Evolutionary conservation across 2,113 vertebrate genomes (phyloP).

Genomic region (Coptodon rendalli): DNA sequence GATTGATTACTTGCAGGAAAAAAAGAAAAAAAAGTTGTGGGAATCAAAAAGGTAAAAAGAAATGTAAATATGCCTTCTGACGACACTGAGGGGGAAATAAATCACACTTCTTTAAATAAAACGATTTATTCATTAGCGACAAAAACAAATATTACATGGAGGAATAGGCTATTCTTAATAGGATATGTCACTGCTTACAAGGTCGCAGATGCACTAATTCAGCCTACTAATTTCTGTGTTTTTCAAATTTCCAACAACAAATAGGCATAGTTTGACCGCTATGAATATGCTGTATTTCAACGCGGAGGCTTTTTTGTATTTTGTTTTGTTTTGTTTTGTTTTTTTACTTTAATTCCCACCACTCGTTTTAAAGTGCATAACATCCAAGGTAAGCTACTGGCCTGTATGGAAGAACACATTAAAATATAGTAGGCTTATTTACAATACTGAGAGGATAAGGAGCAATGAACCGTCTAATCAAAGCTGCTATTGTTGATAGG

Average conservation of each 20-base stretch:
- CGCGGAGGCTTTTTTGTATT: conserved; percentile 4
- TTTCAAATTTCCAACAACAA: not conserved
- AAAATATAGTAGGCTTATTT: conserved; percentile 48
- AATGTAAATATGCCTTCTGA: not conserved
- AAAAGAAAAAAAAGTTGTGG: not conserved
- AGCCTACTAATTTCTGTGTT: conserved; percentile 20
- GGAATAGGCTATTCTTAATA: conserved; percentile 45
- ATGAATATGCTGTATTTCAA: conserved; percentile 36
- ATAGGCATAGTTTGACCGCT: not conserved
- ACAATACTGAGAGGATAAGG: conserved; percentile 42
- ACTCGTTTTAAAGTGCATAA: conserved; percentile 75
- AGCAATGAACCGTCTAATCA: conserved; percentile 27
- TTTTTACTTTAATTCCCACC: conserved; percentile 30
- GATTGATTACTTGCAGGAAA: not conserved
- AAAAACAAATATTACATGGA: conserved; percentile 58
- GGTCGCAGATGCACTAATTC: not conserved
- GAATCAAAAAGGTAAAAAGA: not conserved
- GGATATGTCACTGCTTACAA: conserved; percentile 29
- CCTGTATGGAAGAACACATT: conserved; percentile 44
- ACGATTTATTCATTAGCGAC: conserved; percentile 51
- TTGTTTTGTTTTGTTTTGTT: not conserved
- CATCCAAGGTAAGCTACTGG: conserved; percentile 43
- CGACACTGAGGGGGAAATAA: not conserved
- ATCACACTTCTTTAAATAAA: conserved; percentile 47
- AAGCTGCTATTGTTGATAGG: conserved; percentile 50